These are phyloP conservation scores for Varecia variegata DNA, from an alignment of 2,797 vertebrate species.

Conservation along the genomic window DNA sequence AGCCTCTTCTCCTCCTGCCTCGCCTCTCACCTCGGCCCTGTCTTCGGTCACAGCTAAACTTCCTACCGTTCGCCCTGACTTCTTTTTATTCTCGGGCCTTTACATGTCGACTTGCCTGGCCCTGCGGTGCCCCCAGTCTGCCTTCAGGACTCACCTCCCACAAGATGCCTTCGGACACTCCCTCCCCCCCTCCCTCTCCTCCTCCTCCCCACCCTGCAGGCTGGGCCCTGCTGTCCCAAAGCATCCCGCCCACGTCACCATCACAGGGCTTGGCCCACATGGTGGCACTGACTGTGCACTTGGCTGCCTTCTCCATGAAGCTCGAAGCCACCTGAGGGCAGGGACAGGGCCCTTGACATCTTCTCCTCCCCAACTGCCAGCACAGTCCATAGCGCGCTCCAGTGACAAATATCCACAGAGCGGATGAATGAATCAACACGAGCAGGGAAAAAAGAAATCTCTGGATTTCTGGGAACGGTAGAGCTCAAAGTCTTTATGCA, in stretches of 20 bases:
- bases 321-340: not conserved
- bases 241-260: not conserved
- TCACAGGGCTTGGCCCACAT: too few species aligned
- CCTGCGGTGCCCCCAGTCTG: not conserved
- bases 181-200: too few species aligned
- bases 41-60: not conserved
- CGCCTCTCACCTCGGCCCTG: not conserved
- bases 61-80: not conserved
- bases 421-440: not conserved
- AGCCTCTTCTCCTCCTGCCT: not conserved
- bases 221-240: not conserved
- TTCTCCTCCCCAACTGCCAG: not conserved
- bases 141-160: not conserved
- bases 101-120: not conserved
- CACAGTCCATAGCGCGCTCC: not conserved
- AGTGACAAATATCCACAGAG: not conserved
- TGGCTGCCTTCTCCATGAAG: not conserved
- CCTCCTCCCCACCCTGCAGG: accelerated
- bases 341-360: not conserved
- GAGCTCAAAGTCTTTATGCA: not conserved
- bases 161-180: not conserved
- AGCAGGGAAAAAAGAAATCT: not conserved
- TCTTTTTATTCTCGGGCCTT: not conserved
- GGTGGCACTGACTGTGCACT: not conserved
- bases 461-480: not conserved